Evolutionary conservation across 1,140 invertebrate genomes (phyloP).

Genomic region (Drosophila teissieri): DNA sequence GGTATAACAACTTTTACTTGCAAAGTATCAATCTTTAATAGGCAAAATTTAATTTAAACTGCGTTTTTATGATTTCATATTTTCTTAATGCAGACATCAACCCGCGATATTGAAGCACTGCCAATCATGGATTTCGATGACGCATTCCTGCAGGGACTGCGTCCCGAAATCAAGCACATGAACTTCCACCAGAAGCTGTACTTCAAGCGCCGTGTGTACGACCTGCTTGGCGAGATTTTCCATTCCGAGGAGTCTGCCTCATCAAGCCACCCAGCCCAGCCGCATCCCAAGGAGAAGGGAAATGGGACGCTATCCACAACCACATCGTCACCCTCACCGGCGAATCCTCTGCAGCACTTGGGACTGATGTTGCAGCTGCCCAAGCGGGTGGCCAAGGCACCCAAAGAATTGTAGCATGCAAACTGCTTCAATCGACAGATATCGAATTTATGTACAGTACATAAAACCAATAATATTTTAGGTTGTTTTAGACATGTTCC

Average conservation of each 20-base stretch:
- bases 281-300: background rate
- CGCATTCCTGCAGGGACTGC: constrained; percentile 70
- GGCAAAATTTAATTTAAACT: too few relatives aligned
- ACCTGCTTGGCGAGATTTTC: constrained; percentile 70
- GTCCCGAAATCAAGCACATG: constrained; percentile 75
- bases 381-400: constrained; percentile 28
- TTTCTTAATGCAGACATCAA: background rate
- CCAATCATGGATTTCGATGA: constrained; percentile 58
- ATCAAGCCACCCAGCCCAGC: constrained; percentile 6
- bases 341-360: constrained; percentile 20
- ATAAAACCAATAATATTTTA: constrained; percentile 6
- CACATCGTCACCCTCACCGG: background rate
- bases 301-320: background rate
- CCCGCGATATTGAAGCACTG: background rate
- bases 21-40: too few relatives aligned
- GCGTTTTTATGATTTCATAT: background rate
- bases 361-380: constrained; percentile 42
- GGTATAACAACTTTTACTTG: too few relatives aligned
- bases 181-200: constrained; percentile 70
- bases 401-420: constrained; percentile 29
- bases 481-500: constrained; percentile 11
- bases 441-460: constrained; percentile 16
- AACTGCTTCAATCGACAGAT: background rate
- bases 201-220: constrained; percentile 78
- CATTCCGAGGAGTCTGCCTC: background rate